A percentile compares a stretch with the other conserved stretches of the same genome.
These are phyloP conservation scores for Polymixis flavicincta DNA, from an alignment of 2,888 invertebrate species.

Conservation along the genomic window DNA sequence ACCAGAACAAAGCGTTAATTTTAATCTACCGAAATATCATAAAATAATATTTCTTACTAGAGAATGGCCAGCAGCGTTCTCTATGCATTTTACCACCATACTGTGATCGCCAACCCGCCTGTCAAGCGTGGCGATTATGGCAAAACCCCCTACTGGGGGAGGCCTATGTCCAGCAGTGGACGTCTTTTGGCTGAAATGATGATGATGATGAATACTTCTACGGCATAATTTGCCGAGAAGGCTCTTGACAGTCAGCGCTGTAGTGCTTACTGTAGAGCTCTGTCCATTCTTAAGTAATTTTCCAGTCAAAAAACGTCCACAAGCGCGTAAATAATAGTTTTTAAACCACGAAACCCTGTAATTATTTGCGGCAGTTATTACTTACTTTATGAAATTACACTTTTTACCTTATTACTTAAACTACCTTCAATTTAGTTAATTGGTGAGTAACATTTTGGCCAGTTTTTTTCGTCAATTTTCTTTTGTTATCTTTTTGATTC, in stretches of 20 bases:
- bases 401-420: background rate
- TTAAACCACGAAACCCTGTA: background rate
- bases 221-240: background rate
- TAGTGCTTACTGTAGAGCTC: background rate
- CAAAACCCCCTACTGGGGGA: too few relatives aligned
- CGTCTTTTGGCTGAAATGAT: too few relatives aligned
- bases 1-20: slow-evolving; percentile 2
- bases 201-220: too few relatives aligned
- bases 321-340: background rate
- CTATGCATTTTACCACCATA: too few relatives aligned
- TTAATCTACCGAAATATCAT: slow-evolving; percentile 8
- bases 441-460: background rate
- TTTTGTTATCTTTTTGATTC: too few relatives aligned
- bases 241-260: background rate
- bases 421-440: slow-evolving; percentile 7
- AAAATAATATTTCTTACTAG: background rate
- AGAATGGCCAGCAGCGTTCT: too few relatives aligned
- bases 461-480: background rate
- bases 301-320: background rate
- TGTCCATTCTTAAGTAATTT: background rate
- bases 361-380: background rate
- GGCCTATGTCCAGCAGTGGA: too few relatives aligned
- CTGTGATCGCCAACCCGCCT: too few relatives aligned
- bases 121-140: too few relatives aligned
- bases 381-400: slow-evolving; percentile 30